These are phyloP conservation scores for Clitarchus hookeri DNA, from an alignment of 2,888 invertebrate genomes.

Conservation along the genomic window DNA sequence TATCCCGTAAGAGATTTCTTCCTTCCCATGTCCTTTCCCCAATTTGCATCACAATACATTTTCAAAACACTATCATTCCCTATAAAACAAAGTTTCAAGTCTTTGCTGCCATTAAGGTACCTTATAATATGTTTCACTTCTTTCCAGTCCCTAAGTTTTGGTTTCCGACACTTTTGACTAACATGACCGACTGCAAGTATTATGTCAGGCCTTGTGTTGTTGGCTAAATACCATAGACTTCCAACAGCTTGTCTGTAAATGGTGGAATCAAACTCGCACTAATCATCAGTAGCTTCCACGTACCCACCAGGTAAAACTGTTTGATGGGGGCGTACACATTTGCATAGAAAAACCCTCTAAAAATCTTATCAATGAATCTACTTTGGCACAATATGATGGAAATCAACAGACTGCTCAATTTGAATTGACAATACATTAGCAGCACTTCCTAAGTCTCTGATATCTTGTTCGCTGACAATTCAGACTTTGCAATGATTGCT, in stretches of 20 bases:
- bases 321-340: neutral
- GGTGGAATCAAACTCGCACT: neutral
- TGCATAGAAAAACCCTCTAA: neutral
- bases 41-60: too few species aligned
- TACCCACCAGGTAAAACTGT: slow-evolving; percentile 1
- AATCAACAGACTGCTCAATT: too few species aligned
- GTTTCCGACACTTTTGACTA: too few species aligned
- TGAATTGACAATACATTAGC: neutral
- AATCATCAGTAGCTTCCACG: neutral
- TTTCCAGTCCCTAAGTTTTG: too few species aligned
- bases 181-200: too few species aligned
- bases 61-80: too few species aligned
- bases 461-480: neutral
- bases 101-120: too few species aligned
- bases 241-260: neutral
- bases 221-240: neutral
- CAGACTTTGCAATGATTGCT: neutral
- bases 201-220: too few species aligned
- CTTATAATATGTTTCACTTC: too few species aligned
- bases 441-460: neutral
- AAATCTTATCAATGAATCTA: neutral
- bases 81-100: too few species aligned
- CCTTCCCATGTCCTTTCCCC: too few species aligned
- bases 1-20: too few species aligned
- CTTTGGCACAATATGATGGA: neutral